A percentile compares a stretch with the other conserved stretches of the same genome.
These are phyloP conservation scores for Diploscapter pachys DNA, from an alignment of 1,140 invertebrate genomes.

Conservation along the genomic window DNA sequence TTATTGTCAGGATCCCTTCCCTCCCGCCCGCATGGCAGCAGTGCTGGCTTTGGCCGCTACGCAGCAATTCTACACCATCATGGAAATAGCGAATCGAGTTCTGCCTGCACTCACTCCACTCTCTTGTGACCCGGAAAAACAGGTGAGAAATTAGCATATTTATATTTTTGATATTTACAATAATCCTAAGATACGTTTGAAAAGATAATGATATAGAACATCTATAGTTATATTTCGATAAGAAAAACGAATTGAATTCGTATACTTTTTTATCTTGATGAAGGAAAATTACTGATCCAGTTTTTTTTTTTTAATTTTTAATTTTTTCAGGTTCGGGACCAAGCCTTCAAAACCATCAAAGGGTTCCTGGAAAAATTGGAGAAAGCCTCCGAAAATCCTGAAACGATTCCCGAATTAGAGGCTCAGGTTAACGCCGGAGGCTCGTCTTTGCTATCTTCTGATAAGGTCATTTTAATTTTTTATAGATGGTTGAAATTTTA, in stretches of 20 bases:
- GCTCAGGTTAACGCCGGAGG: conserved; percentile 55
- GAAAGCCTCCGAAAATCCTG: conserved; percentile 92
- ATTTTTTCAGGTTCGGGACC: conserved; percentile 47
- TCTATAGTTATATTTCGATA: too few species aligned
- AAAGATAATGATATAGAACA: too few species aligned
- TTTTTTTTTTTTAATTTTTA: too few species aligned
- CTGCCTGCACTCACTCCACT: conserved; percentile 83
- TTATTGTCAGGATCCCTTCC: conserved; percentile 78
- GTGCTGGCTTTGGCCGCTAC: conserved; percentile 86
- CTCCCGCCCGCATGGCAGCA: conserved; percentile 82
- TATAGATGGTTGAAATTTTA: neutral
- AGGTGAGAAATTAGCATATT: conserved; percentile 67
- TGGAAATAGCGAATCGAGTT: conserved; percentile 83
- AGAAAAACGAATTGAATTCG: neutral
- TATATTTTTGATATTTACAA: too few species aligned
- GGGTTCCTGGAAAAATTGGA: conserved; percentile 93
- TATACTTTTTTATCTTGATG: too few species aligned
- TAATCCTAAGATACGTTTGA: too few species aligned
- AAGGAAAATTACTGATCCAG: too few species aligned
- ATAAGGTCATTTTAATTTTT: conserved; percentile 45
- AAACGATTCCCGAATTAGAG: conserved; percentile 60
- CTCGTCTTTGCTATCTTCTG: conserved; percentile 39
- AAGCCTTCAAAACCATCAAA: conserved; percentile 84
- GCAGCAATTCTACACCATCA: conserved; percentile 86
- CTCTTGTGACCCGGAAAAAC: conserved; percentile 86